A percentile compares a stretch with the other conserved stretches of the same genome.
Evolutionary conservation across 2,888 invertebrate species (phyloP).

Genomic region (Dorcus parallelipipedus): DNA sequence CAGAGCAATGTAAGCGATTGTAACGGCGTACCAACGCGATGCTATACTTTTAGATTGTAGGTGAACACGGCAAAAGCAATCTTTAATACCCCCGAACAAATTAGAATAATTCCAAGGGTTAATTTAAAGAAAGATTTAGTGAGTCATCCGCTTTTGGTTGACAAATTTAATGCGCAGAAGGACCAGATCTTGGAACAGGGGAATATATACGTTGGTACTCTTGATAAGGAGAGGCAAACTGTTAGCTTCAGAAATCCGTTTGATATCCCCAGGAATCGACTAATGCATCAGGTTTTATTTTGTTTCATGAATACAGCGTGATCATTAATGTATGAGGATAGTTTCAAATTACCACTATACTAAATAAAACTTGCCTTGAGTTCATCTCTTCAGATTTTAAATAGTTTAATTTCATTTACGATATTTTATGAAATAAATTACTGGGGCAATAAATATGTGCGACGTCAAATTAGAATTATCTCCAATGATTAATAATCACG

Average conservation of each 20-base stretch:
- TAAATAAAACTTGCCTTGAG: too few species aligned
- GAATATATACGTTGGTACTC: slow-evolving; percentile 73
- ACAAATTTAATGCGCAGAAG: slow-evolving; percentile 76
- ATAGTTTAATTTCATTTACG: too few species aligned
- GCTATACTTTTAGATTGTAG: background rate
- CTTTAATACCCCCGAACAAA: slow-evolving; percentile 46
- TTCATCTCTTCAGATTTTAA: too few species aligned
- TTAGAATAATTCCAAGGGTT: slow-evolving; percentile 53
- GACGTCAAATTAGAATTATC: too few species aligned
- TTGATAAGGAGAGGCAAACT: slow-evolving; percentile 49
- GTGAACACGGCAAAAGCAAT: slow-evolving; percentile 11
- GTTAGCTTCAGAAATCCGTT: slow-evolving; percentile 90
- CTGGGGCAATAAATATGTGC: too few species aligned
- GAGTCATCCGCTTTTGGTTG: slow-evolving; percentile 76
- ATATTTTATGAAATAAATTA: too few species aligned
- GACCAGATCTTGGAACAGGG: slow-evolving; percentile 86
- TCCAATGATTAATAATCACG: too few species aligned
- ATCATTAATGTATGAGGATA: slow-evolving; percentile 12
- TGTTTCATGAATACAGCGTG: background rate
- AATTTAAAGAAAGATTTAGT: slow-evolving; percentile 73
- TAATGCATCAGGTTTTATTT: slow-evolving; percentile 73
- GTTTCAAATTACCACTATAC: background rate
- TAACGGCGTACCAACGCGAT: background rate
- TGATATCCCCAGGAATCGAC: slow-evolving; percentile 84
- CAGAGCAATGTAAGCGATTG: slow-evolving; percentile 43